These are phyloP conservation scores for Pollenia angustigena DNA, from an alignment of 2,888 invertebrate genomes.

Conservation along the genomic window DNA sequence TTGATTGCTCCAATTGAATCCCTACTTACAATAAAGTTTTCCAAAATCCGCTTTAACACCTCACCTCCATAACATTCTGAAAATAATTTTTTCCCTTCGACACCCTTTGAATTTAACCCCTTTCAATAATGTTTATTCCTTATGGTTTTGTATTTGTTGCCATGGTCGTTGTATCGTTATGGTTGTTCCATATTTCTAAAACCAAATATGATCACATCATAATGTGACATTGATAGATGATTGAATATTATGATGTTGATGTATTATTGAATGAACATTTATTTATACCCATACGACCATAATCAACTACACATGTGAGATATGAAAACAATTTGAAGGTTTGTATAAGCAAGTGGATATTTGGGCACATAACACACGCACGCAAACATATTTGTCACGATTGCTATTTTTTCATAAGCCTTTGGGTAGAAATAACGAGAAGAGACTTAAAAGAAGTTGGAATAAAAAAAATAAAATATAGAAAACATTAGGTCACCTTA, in stretches of 20 bases:
- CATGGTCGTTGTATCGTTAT: conserved; percentile 57
- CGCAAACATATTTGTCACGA: conserved; percentile 59
- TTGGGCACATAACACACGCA: conserved; percentile 9
- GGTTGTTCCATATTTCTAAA: conserved; percentile 76
- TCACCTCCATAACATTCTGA: conserved; percentile 12
- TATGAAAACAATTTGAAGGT: conserved; percentile 44
- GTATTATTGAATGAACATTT: conserved; percentile 66
- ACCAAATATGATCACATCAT: conserved; percentile 84
- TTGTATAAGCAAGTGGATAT: conserved; percentile 5
- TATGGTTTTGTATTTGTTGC: conserved; percentile 34
- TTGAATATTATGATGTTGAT: conserved; percentile 71
- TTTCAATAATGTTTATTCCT: neutral
- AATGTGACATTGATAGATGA: conserved; percentile 84
- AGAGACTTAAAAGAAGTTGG: neutral
- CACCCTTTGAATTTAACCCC: conserved; percentile 46
- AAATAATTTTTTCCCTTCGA: neutral
- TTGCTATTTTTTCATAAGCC: conserved; percentile 27
- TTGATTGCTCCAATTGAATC: neutral
- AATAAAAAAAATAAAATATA: neutral
- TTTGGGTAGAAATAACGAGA: neutral
- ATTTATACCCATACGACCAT: conserved; percentile 5
- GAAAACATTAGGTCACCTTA: no score
- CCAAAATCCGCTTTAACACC: conserved; percentile 51
- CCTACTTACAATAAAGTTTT: neutral
- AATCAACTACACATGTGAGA: neutral